phyloP scores from a whole-genome alignment of 2,797 vertebrate species.

The Mallotus villosus region DNA sequence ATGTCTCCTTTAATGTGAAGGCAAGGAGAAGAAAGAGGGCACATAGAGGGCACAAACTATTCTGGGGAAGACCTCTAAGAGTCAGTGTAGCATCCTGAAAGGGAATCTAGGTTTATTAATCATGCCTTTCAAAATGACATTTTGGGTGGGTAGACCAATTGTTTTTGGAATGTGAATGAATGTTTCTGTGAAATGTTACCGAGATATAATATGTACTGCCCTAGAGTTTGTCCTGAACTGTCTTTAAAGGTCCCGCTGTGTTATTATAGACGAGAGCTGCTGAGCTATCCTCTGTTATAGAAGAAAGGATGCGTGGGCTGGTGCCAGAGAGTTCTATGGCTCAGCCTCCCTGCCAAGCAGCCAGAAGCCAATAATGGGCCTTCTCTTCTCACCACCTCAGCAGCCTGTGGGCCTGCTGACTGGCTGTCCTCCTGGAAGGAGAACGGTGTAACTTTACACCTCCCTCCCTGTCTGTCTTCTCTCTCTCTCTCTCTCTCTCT shows the following conservation, averaged over 20 bases:
- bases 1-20: neutral
- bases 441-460: slow-evolving; percentile 5
- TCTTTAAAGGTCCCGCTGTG: neutral
- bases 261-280: neutral
- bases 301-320: neutral
- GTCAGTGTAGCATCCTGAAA: neutral
- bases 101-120: neutral
- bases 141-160: too few species aligned
- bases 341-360: neutral
- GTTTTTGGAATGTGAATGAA: too few species aligned
- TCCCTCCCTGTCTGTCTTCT: slow-evolving; percentile 20
- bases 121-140: neutral
- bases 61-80: neutral
- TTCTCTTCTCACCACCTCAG: slow-evolving; percentile 4
- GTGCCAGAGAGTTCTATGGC: slow-evolving; percentile 6
- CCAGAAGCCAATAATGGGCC: slow-evolving; percentile 4
- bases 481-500: slow-evolving; percentile 21
- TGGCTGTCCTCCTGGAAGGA: slow-evolving; percentile 10
- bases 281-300: neutral
- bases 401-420: neutral
- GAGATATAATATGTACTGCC: neutral
- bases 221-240: neutral
- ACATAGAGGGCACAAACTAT: too few species aligned
- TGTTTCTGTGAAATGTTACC: neutral
- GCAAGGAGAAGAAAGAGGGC: neutral